phyloP scores from a whole-genome alignment of 2,888 invertebrate species.

The Trichogramma dendrolimi region DNA sequence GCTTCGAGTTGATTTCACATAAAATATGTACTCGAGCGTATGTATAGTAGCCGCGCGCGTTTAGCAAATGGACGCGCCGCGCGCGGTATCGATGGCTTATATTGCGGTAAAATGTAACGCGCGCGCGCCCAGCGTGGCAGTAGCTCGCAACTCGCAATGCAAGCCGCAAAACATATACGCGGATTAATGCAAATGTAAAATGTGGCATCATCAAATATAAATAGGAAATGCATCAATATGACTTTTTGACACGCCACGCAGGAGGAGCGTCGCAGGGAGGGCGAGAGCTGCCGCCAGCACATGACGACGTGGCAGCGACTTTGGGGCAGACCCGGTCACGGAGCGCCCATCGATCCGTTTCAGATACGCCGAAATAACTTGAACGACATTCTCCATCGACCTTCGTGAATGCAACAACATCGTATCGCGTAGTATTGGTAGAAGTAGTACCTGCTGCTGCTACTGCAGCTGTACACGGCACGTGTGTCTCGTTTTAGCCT shows the following conservation, averaged over 20 bases:
- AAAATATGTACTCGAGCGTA: neutral
- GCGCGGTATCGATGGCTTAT: too few relatives aligned
- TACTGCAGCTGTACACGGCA: too few relatives aligned
- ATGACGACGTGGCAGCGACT: slow-evolving; percentile 72
- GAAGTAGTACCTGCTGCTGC: too few relatives aligned
- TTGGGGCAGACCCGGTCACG: slow-evolving; percentile 79
- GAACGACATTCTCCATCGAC: slow-evolving; percentile 47
- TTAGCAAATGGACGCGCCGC: too few relatives aligned
- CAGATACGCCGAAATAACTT: slow-evolving; percentile 46
- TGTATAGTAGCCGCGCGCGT: too few relatives aligned
- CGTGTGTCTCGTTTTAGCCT: too few relatives aligned
- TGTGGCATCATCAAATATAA: neutral
- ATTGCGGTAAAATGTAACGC: too few relatives aligned
- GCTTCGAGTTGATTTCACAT: neutral
- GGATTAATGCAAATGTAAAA: slow-evolving; percentile 3
- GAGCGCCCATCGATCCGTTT: slow-evolving; percentile 51
- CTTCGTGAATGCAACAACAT: slow-evolving; percentile 24
- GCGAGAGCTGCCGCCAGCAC: slow-evolving; percentile 65
- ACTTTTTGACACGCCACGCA: slow-evolving; percentile 41
- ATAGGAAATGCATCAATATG: slow-evolving; percentile 16
- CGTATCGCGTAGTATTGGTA: too few relatives aligned
- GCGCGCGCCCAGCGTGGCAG: too few relatives aligned
- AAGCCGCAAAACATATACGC: neutral
- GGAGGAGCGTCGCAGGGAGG: slow-evolving; percentile 62
- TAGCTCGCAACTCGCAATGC: too few relatives aligned